Percentiles rank a stretch among this genome's conserved stretches.
Conservation (phyloP, 2,888 invertebrate genomes). For the Drosophila siamana region DNA sequence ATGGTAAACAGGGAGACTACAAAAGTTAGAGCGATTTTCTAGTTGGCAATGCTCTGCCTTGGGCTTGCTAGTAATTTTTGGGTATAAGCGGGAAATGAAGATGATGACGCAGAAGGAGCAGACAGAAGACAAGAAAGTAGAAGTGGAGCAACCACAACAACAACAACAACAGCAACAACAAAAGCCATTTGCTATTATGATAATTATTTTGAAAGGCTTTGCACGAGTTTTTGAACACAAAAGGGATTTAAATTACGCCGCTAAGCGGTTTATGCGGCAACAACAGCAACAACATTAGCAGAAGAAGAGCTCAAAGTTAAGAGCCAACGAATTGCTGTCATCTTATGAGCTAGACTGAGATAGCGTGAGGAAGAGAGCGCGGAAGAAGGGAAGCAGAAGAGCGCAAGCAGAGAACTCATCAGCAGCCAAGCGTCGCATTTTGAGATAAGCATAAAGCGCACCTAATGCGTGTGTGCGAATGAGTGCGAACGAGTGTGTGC, state of each 20-base stretch:
- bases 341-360: slow-evolving; percentile 22
- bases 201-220: slow-evolving; percentile 73
- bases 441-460: slow-evolving; percentile 77
- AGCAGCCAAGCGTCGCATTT: slow-evolving; percentile 75
- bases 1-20: too few relatives aligned
- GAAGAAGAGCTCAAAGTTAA: slow-evolving; percentile 51
- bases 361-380: background rate
- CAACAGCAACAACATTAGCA: slow-evolving; percentile 35
- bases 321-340: slow-evolving; percentile 60
- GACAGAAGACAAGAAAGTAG: background rate
- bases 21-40: too few relatives aligned
- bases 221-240: slow-evolving; percentile 74
- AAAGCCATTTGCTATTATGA: slow-evolving; percentile 68
- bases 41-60: too few relatives aligned
- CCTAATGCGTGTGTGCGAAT: slow-evolving; percentile 56
- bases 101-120: slow-evolving; percentile 3
- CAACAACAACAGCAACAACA: slow-evolving; percentile 31
- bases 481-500: slow-evolving; percentile 1
- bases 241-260: slow-evolving; percentile 78
- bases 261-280: slow-evolving; percentile 73
- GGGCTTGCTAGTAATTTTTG: background rate
- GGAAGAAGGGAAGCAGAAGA: background rate
- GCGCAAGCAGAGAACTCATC: slow-evolving; percentile 54
- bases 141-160: slow-evolving; percentile 19
- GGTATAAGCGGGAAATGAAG: slow-evolving; percentile 4